A percentile compares a stretch with the other conserved stretches of the same genome.
Conservation (phyloP, 64 coral and sea anemone genomes). For the Cladopsammia gracilis region DNA sequence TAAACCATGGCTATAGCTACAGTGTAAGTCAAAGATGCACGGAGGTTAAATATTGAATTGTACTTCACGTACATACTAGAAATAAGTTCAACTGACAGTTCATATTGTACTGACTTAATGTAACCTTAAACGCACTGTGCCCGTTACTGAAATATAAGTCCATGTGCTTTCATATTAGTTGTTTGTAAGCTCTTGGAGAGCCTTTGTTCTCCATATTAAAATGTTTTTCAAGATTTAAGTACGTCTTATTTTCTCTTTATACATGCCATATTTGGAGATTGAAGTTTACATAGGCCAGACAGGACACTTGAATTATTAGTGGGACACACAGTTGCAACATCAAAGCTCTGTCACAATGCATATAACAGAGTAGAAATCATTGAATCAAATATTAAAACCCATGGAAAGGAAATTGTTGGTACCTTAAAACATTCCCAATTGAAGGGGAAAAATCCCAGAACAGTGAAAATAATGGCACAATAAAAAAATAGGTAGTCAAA, state of each 20-base stretch:
- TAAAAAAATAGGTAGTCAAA: too few relatives aligned
- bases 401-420: neutral
- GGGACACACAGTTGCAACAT: constrained; percentile 16
- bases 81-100: constrained; percentile 9
- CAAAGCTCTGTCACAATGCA: constrained; percentile 23
- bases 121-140: constrained; percentile 11
- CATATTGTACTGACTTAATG: neutral
- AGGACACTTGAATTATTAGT: neutral
- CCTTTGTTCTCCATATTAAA: constrained; percentile 22
- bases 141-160: neutral
- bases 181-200: neutral
- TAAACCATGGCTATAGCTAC: neutral
- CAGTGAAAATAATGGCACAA: too few relatives aligned
- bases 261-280: neutral
- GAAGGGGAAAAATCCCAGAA: too few relatives aligned
- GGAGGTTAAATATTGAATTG: too few relatives aligned
- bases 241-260: constrained; percentile 7
- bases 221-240: constrained; percentile 29
- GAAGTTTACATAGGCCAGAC: neutral
- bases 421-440: neutral
- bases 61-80: neutral
- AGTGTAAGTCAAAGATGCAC: too few relatives aligned
- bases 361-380: neutral
- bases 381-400: constrained; percentile 11
- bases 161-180: neutral